Conservation (phyloP, 2,113 vertebrate genomes). For the Phrynosoma blainvillii region DNA sequence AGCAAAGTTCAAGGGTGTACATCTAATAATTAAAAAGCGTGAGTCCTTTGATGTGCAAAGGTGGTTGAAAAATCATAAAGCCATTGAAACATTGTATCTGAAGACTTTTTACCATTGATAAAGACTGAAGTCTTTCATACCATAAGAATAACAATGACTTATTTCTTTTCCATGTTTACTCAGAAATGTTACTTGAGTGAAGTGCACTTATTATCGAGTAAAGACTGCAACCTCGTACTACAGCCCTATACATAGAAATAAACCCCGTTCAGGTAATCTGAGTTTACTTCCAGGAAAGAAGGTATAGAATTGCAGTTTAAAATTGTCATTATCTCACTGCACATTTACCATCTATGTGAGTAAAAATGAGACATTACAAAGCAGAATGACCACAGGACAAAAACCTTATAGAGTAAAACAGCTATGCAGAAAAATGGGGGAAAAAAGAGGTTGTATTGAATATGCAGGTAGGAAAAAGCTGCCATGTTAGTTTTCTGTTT, state of each 20-base stretch:
- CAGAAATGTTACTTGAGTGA: background rate
- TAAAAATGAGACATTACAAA: conserved; percentile 4
- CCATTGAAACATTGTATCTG: background rate
- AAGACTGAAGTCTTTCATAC: conserved; percentile 15
- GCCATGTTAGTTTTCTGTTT: background rate
- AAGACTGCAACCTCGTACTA: background rate
- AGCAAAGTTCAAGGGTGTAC: conserved; percentile 16
- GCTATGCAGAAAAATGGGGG: background rate
- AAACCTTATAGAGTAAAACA: background rate
- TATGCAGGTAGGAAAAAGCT: background rate
- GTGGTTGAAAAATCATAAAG: conserved; percentile 15
- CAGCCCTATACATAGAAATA: background rate
- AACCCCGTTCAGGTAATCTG: background rate
- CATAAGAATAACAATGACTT: conserved; percentile 2
- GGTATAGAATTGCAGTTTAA: background rate
- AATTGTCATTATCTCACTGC: background rate
- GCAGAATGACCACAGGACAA: background rate
- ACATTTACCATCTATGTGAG: background rate
- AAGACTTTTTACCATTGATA: conserved; percentile 14
- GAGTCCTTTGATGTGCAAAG: background rate
- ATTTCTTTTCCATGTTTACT: conserved; percentile 5
- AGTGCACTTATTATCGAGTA: background rate
- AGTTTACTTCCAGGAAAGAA: background rate
- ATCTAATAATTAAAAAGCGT: conserved; percentile 24
- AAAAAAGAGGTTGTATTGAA: background rate